Percentiles rank a stretch among this genome's conserved stretches.
These are phyloP conservation scores for Adrianichthys oophorus DNA, from an alignment of 2,797 vertebrate species.

Conservation along the genomic window DNA sequence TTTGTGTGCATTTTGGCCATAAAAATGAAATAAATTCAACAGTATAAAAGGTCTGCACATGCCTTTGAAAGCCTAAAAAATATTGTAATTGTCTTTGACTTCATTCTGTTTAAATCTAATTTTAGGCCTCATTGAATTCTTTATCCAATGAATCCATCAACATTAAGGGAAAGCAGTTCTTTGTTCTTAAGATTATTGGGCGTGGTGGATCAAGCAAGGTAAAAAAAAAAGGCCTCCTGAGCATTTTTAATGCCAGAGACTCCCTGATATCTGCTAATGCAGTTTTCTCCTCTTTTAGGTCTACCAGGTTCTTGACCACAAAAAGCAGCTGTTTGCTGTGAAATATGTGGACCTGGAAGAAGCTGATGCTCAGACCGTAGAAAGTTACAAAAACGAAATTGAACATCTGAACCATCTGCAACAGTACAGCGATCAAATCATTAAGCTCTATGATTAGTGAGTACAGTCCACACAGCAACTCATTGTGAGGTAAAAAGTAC, in stretches of 20 bases:
- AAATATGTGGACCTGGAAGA: conserved; percentile 94
- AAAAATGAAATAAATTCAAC: no score
- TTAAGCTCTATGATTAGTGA: conserved; percentile 94
- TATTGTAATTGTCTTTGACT: no score
- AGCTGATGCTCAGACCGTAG: conserved; percentile 88
- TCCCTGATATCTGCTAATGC: neutral
- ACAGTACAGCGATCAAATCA: conserved; percentile 94
- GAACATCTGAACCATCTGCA: conserved; percentile 92
- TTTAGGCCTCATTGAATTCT: conserved; percentile 57
- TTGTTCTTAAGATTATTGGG: conserved; percentile 93
- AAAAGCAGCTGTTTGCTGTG: conserved; percentile 91
- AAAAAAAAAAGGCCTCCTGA: conserved; percentile 7
- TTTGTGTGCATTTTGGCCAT: no score
- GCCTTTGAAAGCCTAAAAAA: no score
- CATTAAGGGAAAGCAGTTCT: conserved; percentile 89
- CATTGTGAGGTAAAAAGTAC: no score
- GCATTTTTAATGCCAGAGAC: neutral
- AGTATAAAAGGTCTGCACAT: no score
- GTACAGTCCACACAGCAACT: conserved; percentile 41
- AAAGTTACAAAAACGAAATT: conserved; percentile 97
- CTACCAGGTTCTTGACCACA: conserved; percentile 93
- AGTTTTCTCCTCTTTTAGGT: conserved; percentile 73
- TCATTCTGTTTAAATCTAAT: conserved; percentile 12
- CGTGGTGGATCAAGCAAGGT: conserved; percentile 98
- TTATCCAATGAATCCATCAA: conserved; percentile 85